Base-by-base conservation (phyloP, 1,140 invertebrate species). In the Latrodectus geometricus region DNA sequence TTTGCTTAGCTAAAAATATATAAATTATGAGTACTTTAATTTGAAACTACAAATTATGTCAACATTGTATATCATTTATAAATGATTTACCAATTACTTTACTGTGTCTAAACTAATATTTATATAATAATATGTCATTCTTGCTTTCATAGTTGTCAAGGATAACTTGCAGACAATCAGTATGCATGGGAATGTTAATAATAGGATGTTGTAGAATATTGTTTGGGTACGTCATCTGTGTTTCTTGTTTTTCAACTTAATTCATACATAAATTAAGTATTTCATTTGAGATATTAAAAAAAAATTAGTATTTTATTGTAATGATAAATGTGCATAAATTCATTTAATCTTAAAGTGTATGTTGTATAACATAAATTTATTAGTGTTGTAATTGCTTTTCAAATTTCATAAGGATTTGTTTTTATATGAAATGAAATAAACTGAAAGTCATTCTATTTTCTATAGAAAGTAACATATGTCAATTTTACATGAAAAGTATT, bases 171-270 rank as follows among this genome's bases (percentile, higher is more conserved):
- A 72, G 17, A 21, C 50, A 72, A 56, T 70, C 79, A 2, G 9
- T 81, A 15, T 70, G 20, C 20, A 54, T 21, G 1, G 35, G 79
- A 23, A 52, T 81, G 15, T 81, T 81, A 5, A 72, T 81, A 9
- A 81, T 72, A 21, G 79, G 66, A 72, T 65, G 49, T 54, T 81
- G 79, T 35, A 81, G 56, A 81, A 17, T 81, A 52, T 35, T 81
- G 11, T 81, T 81, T 72, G 79, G 79, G 79, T 81, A 72, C 15
- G 78, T 79, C 54, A 61, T 61, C 2, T 61, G 54, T 4, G n/a
- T n/a, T n/a, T n/a, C 17, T 8, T 61, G 11, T 61, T 11, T 61
- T 14, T 11, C 54, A 4, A 61, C 8, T 17, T 61, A 61, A 61
- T 14, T 61, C 2, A 8, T 61, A 61, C 2, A 14, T 3, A 61